Percentiles rank a stretch among this genome's conserved stretches.
These are phyloP conservation scores for Drosophila chauvacae DNA, from an alignment of 1,140 invertebrate species.

Conservation along the genomic window DNA sequence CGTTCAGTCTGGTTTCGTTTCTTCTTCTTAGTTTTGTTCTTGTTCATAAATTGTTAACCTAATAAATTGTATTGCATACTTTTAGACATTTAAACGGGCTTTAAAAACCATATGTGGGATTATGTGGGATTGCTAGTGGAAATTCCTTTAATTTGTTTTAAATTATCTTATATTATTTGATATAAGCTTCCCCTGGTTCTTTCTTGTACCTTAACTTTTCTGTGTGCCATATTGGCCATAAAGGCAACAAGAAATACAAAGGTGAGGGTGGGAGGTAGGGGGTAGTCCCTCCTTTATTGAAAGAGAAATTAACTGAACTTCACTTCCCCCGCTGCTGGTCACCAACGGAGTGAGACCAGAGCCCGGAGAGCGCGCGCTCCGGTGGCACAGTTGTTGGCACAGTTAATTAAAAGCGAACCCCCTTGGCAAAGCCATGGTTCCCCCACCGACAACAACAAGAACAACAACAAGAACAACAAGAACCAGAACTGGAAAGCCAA, in stretches of 20 bases:
- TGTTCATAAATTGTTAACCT: too few species aligned
- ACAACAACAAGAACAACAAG: fast-evolving
- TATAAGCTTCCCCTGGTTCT: background rate
- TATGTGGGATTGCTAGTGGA: background rate
- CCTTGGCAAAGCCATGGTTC: background rate
- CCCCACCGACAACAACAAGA: background rate
- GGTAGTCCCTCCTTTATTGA: slow-evolving; percentile 64
- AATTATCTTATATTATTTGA: slow-evolving; percentile 15
- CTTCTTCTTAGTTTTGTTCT: too few species aligned
- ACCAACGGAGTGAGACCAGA: slow-evolving; percentile 16
- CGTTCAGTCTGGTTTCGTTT: too few species aligned
- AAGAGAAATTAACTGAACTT: slow-evolving; percentile 80
- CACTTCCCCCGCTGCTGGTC: slow-evolving; percentile 58
- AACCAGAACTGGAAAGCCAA: background rate
- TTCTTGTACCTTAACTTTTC: slow-evolving; percentile 23
- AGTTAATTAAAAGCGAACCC: slow-evolving; percentile 69
- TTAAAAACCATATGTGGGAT: background rate
- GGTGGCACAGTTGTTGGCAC: slow-evolving; percentile 67
- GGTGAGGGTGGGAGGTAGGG: too few species aligned
- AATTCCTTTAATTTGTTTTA: background rate
- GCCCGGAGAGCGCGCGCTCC: slow-evolving; percentile 25
- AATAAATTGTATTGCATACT: too few species aligned
- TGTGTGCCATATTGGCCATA: slow-evolving; percentile 35
- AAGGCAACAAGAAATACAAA: slow-evolving; percentile 10
- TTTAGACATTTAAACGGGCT: background rate